Conservation (phyloP, 2,797 vertebrate species). For the Stomatorhinus walkeri region DNA sequence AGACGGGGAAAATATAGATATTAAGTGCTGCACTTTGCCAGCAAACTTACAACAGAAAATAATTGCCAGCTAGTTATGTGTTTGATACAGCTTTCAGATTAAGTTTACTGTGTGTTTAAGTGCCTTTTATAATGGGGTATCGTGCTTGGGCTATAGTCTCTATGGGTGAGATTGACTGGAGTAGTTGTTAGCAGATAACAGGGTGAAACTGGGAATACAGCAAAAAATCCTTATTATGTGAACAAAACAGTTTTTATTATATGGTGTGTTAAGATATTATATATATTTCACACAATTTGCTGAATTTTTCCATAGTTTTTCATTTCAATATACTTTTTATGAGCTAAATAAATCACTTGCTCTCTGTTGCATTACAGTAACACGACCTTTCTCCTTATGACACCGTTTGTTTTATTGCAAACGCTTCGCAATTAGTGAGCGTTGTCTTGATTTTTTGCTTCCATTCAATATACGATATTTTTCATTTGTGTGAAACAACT, state of each 20-base stretch:
- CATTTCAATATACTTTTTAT: not conserved
- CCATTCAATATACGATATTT: not conserved
- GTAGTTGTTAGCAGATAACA: not conserved
- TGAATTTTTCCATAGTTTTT: not conserved
- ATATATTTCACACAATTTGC: not conserved
- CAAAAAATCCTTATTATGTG: not conserved
- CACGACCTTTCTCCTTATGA: not conserved
- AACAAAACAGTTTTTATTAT: not conserved
- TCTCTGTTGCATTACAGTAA: not conserved
- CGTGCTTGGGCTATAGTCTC: not conserved
- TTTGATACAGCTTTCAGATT: not conserved
- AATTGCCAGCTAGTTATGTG: not conserved
- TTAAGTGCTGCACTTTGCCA: not conserved
- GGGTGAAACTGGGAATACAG: not conserved
- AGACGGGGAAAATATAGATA: conserved; percentile 16
- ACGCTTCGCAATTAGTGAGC: not conserved
- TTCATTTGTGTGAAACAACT: not conserved
- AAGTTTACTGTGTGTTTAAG: not conserved
- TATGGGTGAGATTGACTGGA: not conserved
- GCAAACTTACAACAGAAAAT: not conserved
- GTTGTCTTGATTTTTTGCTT: not conserved
- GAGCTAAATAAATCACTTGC: not conserved
- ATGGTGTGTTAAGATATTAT: not conserved
- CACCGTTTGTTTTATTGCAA: not conserved
- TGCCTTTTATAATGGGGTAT: not conserved